Evolutionary conservation across 1,140 invertebrate genomes (phyloP).

Genomic region (Brachionus asplanchnoidis): DNA sequence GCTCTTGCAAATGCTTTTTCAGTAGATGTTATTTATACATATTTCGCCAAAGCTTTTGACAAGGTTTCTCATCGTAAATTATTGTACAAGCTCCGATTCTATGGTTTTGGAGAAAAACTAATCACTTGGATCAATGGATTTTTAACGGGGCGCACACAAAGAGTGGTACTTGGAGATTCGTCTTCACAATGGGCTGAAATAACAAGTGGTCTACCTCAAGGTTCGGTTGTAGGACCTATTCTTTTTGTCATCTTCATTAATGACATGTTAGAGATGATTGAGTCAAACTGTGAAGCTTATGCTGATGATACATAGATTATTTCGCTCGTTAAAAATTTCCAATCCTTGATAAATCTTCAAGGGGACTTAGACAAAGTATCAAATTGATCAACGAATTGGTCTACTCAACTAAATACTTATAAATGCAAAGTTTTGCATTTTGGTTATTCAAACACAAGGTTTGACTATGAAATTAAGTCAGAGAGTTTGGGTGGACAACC

Average conservation of each 20-base stretch:
- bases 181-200: neutral
- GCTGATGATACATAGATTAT: no score
- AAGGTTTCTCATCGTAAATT: no score
- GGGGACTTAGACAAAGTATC: neutral
- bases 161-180: neutral
- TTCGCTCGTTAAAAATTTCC: no score
- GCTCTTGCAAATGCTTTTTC: no score
- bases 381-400: neutral
- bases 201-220: neutral
- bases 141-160: neutral
- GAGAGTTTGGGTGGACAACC: neutral
- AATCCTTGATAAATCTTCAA: no score
- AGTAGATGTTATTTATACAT: no score
- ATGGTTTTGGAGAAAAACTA: no score
- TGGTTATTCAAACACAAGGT: neutral
- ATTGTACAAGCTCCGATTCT: no score
- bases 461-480: neutral
- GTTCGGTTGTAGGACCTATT: neutral
- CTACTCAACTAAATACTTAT: neutral
- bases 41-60: no score
- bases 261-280: no score
- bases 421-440: neutral
- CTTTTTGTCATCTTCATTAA: neutral
- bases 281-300: no score
- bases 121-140: no score